Evolutionary conservation across 2,113 vertebrate species (phyloP).

Genomic region (Platanista minor): DNA sequence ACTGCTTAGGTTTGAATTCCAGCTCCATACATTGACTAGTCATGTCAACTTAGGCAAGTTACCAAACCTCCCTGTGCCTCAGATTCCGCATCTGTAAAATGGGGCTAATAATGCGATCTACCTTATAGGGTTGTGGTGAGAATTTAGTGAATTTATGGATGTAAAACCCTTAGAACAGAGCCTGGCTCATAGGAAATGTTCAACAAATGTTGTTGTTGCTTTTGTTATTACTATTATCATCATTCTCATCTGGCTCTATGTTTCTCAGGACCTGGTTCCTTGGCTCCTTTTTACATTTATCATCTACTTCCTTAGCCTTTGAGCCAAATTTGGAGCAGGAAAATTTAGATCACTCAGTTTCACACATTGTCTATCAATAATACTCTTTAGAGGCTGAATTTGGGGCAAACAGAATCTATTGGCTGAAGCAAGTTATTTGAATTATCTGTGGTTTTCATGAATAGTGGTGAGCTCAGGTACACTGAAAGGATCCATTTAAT

Average conservation of each 20-base stretch:
- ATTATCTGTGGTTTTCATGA: neutral
- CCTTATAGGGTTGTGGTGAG: neutral
- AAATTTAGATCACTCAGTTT: slow-evolving; percentile 1
- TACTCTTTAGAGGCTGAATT: neutral
- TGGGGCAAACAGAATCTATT: neutral
- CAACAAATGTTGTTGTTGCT: neutral
- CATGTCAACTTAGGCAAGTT: neutral
- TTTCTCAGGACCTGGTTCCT: neutral
- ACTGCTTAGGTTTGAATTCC: neutral
- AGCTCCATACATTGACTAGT: neutral
- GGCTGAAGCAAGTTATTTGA: neutral
- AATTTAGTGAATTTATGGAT: slow-evolving; percentile 18
- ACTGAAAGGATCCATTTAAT: neutral
- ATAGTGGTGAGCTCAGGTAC: neutral
- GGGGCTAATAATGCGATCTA: neutral
- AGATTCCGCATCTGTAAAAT: neutral
- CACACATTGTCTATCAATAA: neutral
- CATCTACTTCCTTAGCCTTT: neutral
- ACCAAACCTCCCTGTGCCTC: neutral
- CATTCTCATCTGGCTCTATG: neutral
- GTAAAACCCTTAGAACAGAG: neutral
- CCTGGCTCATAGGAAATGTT: neutral
- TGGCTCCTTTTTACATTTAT: neutral
- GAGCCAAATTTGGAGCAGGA: neutral
- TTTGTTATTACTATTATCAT: neutral